These are phyloP conservation scores for Phoeniculus purpureus DNA, from an alignment of 2,797 vertebrate species.

Conservation along the genomic window DNA sequence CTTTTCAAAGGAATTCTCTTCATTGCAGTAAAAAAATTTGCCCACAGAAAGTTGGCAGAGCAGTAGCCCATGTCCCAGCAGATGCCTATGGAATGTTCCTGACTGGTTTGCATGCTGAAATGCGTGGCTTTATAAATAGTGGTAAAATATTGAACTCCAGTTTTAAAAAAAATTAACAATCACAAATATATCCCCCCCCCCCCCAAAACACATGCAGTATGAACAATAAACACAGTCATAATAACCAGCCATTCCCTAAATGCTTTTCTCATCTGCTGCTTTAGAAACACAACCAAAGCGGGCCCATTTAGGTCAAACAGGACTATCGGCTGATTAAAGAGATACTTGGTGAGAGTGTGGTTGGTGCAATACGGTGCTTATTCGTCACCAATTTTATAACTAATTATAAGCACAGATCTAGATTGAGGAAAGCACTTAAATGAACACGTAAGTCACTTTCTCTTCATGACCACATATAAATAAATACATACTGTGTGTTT, in stretches of 20 bases:
- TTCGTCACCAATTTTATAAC: background rate
- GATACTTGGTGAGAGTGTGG: background rate
- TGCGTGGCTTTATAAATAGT: conserved; percentile 62
- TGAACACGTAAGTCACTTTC: background rate
- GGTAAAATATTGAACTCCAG: conserved; percentile 5
- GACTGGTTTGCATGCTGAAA: conserved; percentile 56
- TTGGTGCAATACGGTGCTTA: background rate
- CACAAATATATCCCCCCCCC: background rate
- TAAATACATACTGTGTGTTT: background rate
- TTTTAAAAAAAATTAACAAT: background rate
- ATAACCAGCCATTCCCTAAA: background rate
- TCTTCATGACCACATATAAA: background rate
- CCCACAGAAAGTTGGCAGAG: conserved; percentile 68
- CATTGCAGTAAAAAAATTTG: conserved; percentile 51
- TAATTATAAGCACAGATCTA: background rate
- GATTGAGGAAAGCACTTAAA: background rate
- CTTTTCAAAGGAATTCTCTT: conserved; percentile 74
- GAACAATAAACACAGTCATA: background rate
- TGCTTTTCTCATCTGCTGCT: background rate
- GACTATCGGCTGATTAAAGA: background rate
- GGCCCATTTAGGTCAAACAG: background rate
- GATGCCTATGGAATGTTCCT: conserved; percentile 70
- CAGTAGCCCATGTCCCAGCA: conserved; percentile 44
- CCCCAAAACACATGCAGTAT: background rate
- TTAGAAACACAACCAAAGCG: background rate